Evolutionary conservation across 2,113 vertebrate genomes (phyloP), one percentile per base, ranked within the genome.

Genomic region (Alethe castanea): DNA sequence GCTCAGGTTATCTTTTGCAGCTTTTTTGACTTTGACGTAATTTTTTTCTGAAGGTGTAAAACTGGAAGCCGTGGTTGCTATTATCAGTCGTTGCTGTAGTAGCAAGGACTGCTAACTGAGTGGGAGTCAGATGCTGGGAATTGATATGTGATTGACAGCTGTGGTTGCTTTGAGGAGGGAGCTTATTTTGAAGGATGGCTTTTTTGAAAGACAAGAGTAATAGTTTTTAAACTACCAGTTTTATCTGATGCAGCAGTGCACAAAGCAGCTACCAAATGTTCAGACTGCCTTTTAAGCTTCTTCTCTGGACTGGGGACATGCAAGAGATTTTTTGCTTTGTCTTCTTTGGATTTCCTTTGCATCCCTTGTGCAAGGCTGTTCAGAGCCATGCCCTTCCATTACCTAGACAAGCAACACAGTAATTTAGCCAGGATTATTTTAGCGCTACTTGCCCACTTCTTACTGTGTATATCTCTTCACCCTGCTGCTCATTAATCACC

Each of bases 351-450:
- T 93, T 95, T 82, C 15, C 18, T 56, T 9, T 91, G 33, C 25
- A 54, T 70, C 26, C 50, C 26, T 65, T 44, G 33, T 53, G 50
- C 29, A 42, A 53, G 48, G 35, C 54, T 90, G 35, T 85, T 90
- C 19, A 70, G 74, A 82, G 42, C 50, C 5, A 23, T 94, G 72
- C 36, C 35, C 17, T 61, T 81, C 50, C 47, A 83, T 92, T 7
- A 33, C 60, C 26, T 92, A 66, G 70, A 57, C 56, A 76, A 79
- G 79, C 65, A 87, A 70, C 40, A 54, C 66, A 71, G 24, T 93
- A 81, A 84, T 83, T 94, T 92, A 94, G 73, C 72, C 36, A 73
- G 60, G 78, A 88, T 94, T 94, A 88, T 90, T 95, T 95, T 91
- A 94, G 86, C 71, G 70, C 64, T 59, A 56, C 48, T 95, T 89